Conservation (phyloP, 92 coral and sea anemone genomes). For the Porites rus region DNA sequence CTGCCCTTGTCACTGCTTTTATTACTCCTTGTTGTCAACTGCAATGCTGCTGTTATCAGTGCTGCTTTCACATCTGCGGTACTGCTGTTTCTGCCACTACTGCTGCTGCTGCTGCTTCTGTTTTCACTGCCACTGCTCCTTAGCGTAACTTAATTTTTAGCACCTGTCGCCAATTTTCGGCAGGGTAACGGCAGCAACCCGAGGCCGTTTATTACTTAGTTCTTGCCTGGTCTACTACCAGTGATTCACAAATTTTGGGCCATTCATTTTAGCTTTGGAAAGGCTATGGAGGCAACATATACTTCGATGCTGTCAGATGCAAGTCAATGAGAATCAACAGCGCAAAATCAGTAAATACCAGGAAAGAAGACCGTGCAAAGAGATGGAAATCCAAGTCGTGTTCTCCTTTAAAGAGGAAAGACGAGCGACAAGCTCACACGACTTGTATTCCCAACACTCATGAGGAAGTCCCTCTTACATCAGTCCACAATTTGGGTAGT, state of each 20-base stretch:
- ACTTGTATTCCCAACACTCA: conserved; percentile 6
- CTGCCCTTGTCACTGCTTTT: too few relatives aligned
- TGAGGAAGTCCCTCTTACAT: conserved; percentile 3
- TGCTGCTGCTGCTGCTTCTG: too few relatives aligned
- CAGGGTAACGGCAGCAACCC: too few relatives aligned
- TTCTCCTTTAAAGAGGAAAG: conserved; percentile 30
- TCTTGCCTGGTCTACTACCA: too few relatives aligned
- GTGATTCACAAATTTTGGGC: neutral
- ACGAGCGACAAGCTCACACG: conserved; percentile 19
- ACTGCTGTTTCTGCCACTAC: too few relatives aligned
- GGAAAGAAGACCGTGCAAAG: neutral
- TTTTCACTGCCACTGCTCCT: too few relatives aligned
- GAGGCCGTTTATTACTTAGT: too few relatives aligned
- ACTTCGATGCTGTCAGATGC: conserved; percentile 83
- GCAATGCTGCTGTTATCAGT: too few relatives aligned
- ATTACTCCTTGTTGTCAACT: too few relatives aligned
- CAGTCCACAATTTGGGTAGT: conserved; percentile 63
- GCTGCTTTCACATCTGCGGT: too few relatives aligned
- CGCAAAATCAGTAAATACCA: conserved; percentile 37
- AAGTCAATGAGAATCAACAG: conserved; percentile 69
- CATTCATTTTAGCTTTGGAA: conserved; percentile 66
- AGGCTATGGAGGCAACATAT: conserved; percentile 87
- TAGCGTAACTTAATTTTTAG: too few relatives aligned
- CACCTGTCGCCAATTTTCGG: too few relatives aligned
- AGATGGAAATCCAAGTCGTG: conserved; percentile 47